Conservation (phyloP, 2,888 invertebrate genomes). For the Lymantria monacha region DNA sequence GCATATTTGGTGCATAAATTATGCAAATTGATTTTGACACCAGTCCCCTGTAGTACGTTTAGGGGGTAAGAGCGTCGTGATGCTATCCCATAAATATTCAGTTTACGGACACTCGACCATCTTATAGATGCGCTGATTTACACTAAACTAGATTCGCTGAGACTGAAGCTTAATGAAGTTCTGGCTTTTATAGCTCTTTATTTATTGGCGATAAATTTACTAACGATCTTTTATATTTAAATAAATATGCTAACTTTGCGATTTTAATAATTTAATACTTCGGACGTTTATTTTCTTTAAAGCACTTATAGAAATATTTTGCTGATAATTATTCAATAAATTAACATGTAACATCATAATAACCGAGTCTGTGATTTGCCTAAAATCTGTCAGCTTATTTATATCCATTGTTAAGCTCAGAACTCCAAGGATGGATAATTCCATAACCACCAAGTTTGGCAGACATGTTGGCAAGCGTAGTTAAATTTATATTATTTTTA, state of each 20-base stretch:
- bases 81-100: conserved; percentile 63
- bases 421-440: no score
- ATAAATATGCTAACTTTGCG: conserved; percentile 13
- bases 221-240: conserved; percentile 28
- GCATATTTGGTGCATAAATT: conserved; percentile 59
- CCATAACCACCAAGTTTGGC: no score
- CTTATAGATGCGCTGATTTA: conserved; percentile 55
- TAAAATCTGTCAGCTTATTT: no score
- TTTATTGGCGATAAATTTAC: conserved; percentile 27
- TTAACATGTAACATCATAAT: no score
- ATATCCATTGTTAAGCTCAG: no score
- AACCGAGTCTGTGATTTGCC: no score
- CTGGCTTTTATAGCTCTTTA: conserved; percentile 30
- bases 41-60: conserved; percentile 50
- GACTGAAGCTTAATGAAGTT: conserved; percentile 34
- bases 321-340: no score
- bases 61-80: conserved; percentile 33
- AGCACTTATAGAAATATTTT: no score
- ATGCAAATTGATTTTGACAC: conserved; percentile 65
- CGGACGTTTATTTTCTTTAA: no score
- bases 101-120: conserved; percentile 53
- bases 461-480: no score
- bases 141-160: conserved; percentile 34
- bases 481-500: no score
- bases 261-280: no score